Base-by-base conservation (phyloP, 1,140 invertebrate species). In the Pogonus chalceus region DNA sequence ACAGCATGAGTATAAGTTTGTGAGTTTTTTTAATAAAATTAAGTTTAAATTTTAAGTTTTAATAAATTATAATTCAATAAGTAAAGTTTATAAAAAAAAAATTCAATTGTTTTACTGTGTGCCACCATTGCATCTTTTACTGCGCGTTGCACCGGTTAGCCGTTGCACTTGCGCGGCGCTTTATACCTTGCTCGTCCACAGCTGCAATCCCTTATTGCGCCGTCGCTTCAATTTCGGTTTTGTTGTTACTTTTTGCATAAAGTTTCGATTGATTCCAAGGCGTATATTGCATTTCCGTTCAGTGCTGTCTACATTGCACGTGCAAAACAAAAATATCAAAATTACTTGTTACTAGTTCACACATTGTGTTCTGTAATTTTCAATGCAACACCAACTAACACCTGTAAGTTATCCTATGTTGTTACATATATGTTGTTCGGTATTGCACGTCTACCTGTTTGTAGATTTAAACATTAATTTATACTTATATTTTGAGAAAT, bases 191-290 rank as follows among this genome's bases (percentile, higher is more conserved):
- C n/a, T n/a, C n/a, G n/a, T n/a, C n/a, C n/a, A n/a, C n/a, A n/a
- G n/a, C n/a, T n/a, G n/a, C n/a, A 43, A 16, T 43, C 37, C 18
- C 3, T 43, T 43, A 43, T 43, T 43, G 37, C 37, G 37, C 37
- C 37, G 37, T 43, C 37, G 37, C 37, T 43, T 16, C 37, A 18
- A 43, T 43, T 43, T 43, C 37, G 18, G 37, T 43, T 43, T 43
- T 43, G 37, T 43, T 43, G 7, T 43, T 43, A 18, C 18, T 43
- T 43, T 43, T 43, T 43, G 37, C 18, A 10, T 43, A 43, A 43
- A 43, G 37, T 43, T 43, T 18, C 37, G 37, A 43, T 43, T 43
- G 37, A 43, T 43, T 43, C 18, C 9, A 43, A 43, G 37, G 37
- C 37, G 37, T 43, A 9, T 43, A 43, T 43, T 43, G 18, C 37